Evolutionary conservation across 2,113 vertebrate genomes (phyloP).

Genomic region (Thalassoma bifasciatum): DNA sequence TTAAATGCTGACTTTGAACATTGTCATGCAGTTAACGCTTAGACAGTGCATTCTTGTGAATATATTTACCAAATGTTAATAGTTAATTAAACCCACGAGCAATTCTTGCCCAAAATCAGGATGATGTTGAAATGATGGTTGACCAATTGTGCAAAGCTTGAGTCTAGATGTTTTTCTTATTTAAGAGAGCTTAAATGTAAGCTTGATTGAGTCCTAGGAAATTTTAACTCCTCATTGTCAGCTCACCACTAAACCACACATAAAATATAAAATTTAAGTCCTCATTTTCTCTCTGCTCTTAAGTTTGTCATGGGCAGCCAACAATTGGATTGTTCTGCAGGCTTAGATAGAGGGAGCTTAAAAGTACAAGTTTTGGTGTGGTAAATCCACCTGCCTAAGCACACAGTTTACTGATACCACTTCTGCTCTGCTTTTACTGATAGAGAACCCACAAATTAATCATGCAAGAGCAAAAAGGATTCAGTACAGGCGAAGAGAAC

Average conservation of each 20-base stretch:
- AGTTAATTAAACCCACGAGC: no score
- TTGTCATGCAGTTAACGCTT: no score
- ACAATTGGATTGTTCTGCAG: conserved; percentile 62
- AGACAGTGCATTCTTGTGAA: no score
- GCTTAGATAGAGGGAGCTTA: conserved; percentile 62
- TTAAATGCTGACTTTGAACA: no score
- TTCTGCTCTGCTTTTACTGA: conserved; percentile 50
- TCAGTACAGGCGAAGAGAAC: conserved; percentile 37
- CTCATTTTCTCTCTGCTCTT: conserved; percentile 34
- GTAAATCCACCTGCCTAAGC: conserved; percentile 64
- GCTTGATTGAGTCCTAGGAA: conserved; percentile 19
- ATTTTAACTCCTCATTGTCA: conserved; percentile 51
- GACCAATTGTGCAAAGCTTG: no score
- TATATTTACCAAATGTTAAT: no score
- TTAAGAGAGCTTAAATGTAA: conserved; percentile 13
- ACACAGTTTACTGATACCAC: conserved; percentile 11
- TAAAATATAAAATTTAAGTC: conserved; percentile 45
- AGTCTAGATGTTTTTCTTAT: conserved; percentile 3
- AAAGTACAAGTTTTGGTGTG: conserved; percentile 54
- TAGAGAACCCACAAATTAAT: conserved; percentile 62
- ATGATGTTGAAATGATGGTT: no score
- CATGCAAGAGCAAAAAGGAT: conserved; percentile 46
- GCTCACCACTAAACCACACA: conserved; percentile 36
- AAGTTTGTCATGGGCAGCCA: conserved; percentile 47
- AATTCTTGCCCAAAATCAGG: no score